Conservation (phyloP, 2,888 invertebrate species). For the Cheilosia pagana region DNA sequence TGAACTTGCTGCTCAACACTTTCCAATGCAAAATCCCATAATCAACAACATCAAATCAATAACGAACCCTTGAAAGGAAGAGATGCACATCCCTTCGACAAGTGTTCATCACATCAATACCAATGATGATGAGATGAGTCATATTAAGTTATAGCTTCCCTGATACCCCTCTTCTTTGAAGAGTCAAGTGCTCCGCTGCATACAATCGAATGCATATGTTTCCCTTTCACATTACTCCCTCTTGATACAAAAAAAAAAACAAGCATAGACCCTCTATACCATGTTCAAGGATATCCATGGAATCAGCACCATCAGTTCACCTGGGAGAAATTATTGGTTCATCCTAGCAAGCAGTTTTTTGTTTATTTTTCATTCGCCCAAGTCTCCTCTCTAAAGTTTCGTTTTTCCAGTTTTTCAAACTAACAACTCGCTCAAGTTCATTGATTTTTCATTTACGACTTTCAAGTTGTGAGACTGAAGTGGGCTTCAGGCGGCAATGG, state of each 20-base stretch:
- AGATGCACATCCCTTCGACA: conserved; percentile 37
- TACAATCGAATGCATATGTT: conserved; percentile 27
- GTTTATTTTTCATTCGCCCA: conserved; percentile 12
- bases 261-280: background rate
- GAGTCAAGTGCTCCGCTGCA: conserved; percentile 39
- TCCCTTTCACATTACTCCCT: background rate
- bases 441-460: conserved; percentile 75
- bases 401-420: conserved; percentile 42
- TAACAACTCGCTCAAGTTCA: conserved; percentile 75
- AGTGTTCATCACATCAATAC: conserved; percentile 17
- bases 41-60: conserved; percentile 2
- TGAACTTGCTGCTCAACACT: no score
- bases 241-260: conserved; percentile 18
- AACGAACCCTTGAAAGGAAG: background rate
- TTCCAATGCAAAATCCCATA: background rate
- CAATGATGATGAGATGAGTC: conserved; percentile 27
- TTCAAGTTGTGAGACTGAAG: conserved; percentile 64
- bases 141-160: conserved; percentile 3
- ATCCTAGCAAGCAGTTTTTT: conserved; percentile 57
- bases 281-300: conserved; percentile 31
- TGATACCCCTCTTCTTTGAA: background rate
- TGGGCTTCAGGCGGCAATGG: conserved; percentile 70
- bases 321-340: conserved; percentile 69
- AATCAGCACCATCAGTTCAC: conserved; percentile 65
- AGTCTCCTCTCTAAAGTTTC: conserved; percentile 2